Evolutionary conservation across 2,113 vertebrate species (phyloP).

Genomic region (Dasyornis broadbenti): DNA sequence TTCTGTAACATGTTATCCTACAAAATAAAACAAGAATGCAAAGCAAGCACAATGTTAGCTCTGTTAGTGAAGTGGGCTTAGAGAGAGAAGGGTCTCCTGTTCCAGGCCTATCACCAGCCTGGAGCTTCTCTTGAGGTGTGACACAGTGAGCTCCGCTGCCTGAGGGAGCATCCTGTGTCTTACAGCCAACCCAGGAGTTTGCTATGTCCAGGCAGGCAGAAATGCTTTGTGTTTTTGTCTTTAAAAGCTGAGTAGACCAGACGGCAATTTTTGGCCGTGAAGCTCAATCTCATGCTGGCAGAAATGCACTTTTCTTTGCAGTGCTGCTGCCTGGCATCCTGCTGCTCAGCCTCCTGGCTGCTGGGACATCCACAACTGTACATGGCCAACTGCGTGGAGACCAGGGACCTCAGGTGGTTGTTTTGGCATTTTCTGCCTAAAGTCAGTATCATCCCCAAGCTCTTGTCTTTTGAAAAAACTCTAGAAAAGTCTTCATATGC

Average conservation of each 20-base stretch:
- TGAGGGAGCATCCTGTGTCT: background rate
- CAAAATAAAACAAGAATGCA: background rate
- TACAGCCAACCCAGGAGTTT: background rate
- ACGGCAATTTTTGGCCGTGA: background rate
- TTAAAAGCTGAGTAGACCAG: background rate
- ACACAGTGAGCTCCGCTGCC: background rate
- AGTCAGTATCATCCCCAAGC: background rate
- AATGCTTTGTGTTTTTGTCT: background rate
- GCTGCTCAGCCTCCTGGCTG: background rate
- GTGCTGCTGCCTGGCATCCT: background rate
- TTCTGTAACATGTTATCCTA: background rate
- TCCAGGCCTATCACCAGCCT: background rate
- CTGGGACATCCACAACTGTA: background rate
- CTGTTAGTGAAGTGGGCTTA: background rate
- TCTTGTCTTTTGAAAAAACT: background rate
- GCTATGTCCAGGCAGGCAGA: background rate
- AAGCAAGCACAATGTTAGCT: fast-evolving
- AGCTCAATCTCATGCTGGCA: background rate
- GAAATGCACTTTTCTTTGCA: background rate
- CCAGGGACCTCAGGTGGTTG: background rate
- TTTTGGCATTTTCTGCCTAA: background rate
- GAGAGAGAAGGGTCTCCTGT: background rate
- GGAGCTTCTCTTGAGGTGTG: background rate
- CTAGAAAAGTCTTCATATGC: background rate
- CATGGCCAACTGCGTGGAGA: fast-evolving